phyloP scores from a whole-genome alignment of 2,888 invertebrate species.

The Chironomus riparius region DNA sequence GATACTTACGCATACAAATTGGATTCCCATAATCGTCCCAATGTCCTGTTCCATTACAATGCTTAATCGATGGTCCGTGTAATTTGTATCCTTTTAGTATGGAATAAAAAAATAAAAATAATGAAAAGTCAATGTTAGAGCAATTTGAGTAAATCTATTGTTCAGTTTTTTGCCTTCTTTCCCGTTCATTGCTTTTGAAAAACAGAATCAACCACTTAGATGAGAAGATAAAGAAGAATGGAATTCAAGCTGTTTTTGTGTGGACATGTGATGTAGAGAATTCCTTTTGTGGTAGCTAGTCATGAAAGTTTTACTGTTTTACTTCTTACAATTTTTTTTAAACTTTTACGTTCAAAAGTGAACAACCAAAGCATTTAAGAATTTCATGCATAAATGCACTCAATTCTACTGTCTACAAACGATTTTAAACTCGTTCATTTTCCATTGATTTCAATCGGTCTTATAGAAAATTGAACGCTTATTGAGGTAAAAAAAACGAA shows the following conservation, averaged over 20 bases:
- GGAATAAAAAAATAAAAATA: constrained; percentile 38
- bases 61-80: constrained; percentile 45
- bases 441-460: no score
- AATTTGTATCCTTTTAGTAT: constrained; percentile 45
- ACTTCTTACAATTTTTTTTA: no score
- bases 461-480: not conserved
- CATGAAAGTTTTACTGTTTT: not conserved
- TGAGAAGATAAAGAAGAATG: constrained; percentile 3
- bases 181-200: constrained; percentile 34
- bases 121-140: constrained; percentile 31
- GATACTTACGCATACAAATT: constrained; percentile 46
- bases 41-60: constrained; percentile 45
- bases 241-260: not conserved
- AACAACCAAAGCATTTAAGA: no score
- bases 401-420: no score
- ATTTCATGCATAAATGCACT: no score
- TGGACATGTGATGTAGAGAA: not conserved
- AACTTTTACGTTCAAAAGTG: no score
- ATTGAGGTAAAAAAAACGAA: not conserved
- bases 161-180: constrained; percentile 20
- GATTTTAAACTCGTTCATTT: no score
- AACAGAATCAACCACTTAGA: constrained; percentile 33
- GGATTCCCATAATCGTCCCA: constrained; percentile 46
- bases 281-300: not conserved
- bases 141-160: constrained; percentile 30